Evolutionary conservation across 2,888 invertebrate genomes (phyloP).

Genomic region (Shargacucullia verbasci): DNA sequence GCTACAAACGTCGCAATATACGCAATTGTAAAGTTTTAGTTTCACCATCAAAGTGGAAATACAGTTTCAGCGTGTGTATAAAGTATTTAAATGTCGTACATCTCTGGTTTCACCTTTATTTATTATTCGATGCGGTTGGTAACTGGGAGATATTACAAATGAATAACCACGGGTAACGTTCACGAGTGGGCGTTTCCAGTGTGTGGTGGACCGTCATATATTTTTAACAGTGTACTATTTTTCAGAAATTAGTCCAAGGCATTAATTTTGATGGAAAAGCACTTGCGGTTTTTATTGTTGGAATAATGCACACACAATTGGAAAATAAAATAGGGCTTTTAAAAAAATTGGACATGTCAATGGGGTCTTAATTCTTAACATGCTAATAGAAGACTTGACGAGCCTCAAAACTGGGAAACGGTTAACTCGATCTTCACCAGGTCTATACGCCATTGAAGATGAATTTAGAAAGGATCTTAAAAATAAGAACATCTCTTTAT

Average conservation of each 20-base stretch:
- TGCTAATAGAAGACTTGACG: too few species aligned
- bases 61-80: conserved; percentile 1
- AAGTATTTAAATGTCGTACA: conserved; percentile 8
- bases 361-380: neutral
- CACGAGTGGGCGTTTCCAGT: conserved; percentile 39
- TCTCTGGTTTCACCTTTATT: conserved; percentile 35
- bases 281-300: neutral
- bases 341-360: conserved; percentile 2
- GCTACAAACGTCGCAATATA: too few species aligned
- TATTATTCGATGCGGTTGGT: conserved; percentile 45
- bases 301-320: conserved; percentile 1
- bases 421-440: too few species aligned
- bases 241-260: conserved; percentile 20
- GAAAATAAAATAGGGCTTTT: too few species aligned
- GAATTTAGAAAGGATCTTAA: too few species aligned
- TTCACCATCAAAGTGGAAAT: too few species aligned
- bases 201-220: conserved; percentile 17
- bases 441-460: too few species aligned
- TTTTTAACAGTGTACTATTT: conserved; percentile 25
- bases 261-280: conserved; percentile 14
- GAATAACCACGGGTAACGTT: conserved; percentile 35
- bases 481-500: too few species aligned
- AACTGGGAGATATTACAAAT: conserved; percentile 41
- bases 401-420: too few species aligned
- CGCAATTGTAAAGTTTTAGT: too few species aligned